These are phyloP conservation scores for Pristionchus entomophagus DNA, from an alignment of 2,888 invertebrate genomes.

Conservation along the genomic window DNA sequence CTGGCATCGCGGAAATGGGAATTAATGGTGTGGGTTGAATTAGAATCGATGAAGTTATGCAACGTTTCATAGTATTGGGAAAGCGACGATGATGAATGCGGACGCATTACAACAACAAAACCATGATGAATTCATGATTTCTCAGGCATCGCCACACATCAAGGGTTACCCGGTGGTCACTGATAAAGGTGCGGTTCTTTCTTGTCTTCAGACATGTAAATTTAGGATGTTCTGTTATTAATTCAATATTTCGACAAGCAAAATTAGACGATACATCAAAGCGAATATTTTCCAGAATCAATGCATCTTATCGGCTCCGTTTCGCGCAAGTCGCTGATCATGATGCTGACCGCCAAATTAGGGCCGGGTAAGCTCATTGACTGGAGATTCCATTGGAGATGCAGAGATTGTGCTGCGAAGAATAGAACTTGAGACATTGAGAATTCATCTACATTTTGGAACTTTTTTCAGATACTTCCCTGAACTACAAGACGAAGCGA, in stretches of 20 bases:
- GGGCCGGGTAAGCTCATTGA: conserved; percentile 61
- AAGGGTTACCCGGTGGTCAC: conserved; percentile 87
- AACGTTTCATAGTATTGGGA: too few relatives aligned
- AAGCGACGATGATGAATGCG: too few relatives aligned
- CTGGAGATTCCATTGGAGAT: too few relatives aligned
- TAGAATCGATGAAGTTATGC: too few relatives aligned
- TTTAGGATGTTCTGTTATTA: too few relatives aligned
- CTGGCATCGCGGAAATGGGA: not conserved
- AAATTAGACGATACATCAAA: not conserved
- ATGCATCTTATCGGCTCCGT: conserved; percentile 93
- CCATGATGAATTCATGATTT: too few relatives aligned
- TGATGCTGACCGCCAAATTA: conserved; percentile 72
- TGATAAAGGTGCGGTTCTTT: conserved; percentile 39
- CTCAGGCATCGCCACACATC: conserved; percentile 81
- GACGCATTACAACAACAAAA: too few relatives aligned
- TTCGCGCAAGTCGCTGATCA: conserved; percentile 74
- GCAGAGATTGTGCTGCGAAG: too few relatives aligned
- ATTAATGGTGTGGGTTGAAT: too few relatives aligned
- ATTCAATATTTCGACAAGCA: too few relatives aligned
- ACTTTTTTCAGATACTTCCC: not conserved
- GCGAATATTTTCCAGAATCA: conserved; percentile 77
- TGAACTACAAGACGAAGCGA: conserved; percentile 20
- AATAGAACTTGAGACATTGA: too few relatives aligned
- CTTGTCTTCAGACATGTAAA: not conserved
- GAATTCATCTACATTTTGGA: too few relatives aligned